phyloP scores from a whole-genome alignment of 2,888 invertebrate genomes.

The Salticus scenicus region DNA sequence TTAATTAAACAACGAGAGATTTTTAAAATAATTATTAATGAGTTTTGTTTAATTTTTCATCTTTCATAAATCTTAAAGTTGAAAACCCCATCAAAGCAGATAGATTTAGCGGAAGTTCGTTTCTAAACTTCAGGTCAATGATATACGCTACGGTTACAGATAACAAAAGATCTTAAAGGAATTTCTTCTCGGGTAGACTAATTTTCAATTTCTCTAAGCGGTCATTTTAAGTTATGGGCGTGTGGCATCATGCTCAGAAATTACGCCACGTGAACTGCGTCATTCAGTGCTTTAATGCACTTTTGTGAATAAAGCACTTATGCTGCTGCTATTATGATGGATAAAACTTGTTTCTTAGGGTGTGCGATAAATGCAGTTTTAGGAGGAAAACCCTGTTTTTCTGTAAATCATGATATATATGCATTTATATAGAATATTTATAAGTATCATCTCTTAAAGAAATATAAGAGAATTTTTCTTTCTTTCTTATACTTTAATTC shows the following conservation, averaged over 20 bases:
- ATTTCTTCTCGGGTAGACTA: conserved; percentile 4
- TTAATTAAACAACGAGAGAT: not conserved
- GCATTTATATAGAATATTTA: not conserved
- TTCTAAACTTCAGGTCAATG: conserved; percentile 18
- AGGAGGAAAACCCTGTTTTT: not conserved
- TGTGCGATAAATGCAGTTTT: not conserved
- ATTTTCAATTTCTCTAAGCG: conserved; percentile 41
- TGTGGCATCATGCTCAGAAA: conserved; percentile 24
- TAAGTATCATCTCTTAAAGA: not conserved
- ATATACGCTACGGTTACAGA: conserved; percentile 12
- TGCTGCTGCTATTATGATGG: not conserved
- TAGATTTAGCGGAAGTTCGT: not conserved
- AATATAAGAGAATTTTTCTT: no score
- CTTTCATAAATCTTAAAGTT: not conserved
- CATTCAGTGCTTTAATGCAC: conserved; percentile 2
- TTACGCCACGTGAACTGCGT: conserved; percentile 32
- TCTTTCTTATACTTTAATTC: no score
- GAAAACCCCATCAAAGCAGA: not conserved
- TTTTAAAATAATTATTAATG: not conserved
- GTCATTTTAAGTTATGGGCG: conserved; percentile 47
- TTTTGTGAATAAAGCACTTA: not conserved
- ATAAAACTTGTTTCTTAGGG: not conserved
- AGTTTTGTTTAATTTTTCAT: not conserved
- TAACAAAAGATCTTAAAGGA: not conserved
- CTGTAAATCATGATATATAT: not conserved